Evolutionary conservation across 2,797 vertebrate genomes (phyloP).

Genomic region (Spheniscus humboldti): DNA sequence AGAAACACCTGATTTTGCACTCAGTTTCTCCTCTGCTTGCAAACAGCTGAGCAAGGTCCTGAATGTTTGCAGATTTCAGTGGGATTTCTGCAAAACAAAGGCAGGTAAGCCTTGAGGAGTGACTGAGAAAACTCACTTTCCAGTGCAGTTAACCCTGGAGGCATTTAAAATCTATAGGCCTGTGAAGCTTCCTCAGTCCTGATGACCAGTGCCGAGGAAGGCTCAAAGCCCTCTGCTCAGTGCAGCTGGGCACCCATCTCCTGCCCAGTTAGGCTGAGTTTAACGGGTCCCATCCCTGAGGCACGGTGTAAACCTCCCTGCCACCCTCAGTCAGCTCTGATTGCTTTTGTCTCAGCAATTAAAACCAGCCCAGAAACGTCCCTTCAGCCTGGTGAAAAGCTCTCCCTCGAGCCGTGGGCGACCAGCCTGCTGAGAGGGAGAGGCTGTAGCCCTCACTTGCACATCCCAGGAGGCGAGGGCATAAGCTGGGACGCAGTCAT

Average conservation of each 20-base stretch:
- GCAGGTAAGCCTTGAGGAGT: neutral
- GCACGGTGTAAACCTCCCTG: neutral
- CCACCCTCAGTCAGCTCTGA: neutral
- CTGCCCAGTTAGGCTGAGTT: neutral
- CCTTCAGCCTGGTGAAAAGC: neutral
- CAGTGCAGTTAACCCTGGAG: neutral
- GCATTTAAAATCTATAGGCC: neutral
- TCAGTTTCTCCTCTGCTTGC: neutral
- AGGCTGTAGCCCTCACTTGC: neutral
- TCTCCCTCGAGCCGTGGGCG: fast-evolving
- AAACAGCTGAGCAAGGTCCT: neutral
- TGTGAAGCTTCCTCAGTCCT: neutral
- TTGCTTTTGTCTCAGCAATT: neutral
- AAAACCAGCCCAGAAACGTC: neutral
- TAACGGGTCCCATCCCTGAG: neutral
- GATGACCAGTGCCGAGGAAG: neutral
- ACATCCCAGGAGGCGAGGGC: neutral
- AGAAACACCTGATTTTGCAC: neutral
- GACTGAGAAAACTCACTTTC: neutral
- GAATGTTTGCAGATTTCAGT: neutral
- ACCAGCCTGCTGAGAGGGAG: neutral
- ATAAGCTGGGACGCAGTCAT: neutral
- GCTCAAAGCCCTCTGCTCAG: neutral
- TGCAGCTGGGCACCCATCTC: neutral
- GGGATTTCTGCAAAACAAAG: neutral